These are phyloP conservation scores for Trichopria drosophilae DNA, from an alignment of 2,888 invertebrate genomes.

Conservation along the genomic window DNA sequence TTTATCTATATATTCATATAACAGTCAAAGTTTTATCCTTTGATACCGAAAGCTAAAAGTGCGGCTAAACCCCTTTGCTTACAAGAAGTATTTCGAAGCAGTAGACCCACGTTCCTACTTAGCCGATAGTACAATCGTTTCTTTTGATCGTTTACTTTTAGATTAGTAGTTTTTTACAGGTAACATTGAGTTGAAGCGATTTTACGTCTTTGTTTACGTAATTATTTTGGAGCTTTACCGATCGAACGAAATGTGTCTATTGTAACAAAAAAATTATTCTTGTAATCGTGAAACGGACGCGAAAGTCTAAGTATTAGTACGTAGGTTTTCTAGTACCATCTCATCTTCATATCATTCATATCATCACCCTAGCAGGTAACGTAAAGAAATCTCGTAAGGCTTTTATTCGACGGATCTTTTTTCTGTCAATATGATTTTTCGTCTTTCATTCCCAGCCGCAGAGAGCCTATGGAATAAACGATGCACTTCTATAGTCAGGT, in stretches of 20 bases:
- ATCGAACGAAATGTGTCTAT: no score
- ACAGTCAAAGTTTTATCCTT: constrained; percentile 43
- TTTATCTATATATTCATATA: constrained; percentile 49
- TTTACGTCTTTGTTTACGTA: no score
- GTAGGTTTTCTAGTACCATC: constrained; percentile 32
- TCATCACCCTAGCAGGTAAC: constrained; percentile 30
- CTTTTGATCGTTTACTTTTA: no score
- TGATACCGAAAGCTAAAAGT: constrained; percentile 39
- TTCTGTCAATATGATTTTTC: constrained; percentile 19
- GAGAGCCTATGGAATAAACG: constrained; percentile 26
- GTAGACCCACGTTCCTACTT: constrained; percentile 36
- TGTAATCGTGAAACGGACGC: constrained; percentile 44
- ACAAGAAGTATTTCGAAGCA: constrained; percentile 32
- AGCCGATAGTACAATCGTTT: not conserved
- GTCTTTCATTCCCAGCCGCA: constrained; percentile 15
- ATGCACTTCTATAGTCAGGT: constrained; percentile 37
- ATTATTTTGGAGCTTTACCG: no score
- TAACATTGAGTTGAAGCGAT: no score
- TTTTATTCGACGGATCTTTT: constrained; percentile 14
- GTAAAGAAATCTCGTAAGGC: constrained; percentile 13
- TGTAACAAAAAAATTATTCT: constrained; percentile 44
- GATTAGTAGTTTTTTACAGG: no score
- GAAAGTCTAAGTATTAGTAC: constrained; percentile 35
- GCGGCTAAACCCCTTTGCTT: constrained; percentile 34
- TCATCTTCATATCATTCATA: constrained; percentile 32